Percentiles rank a stretch among this genome's conserved stretches.
phyloP scores from a whole-genome alignment of 1,140 invertebrate genomes.

The Penaeus chinensis region DNA sequence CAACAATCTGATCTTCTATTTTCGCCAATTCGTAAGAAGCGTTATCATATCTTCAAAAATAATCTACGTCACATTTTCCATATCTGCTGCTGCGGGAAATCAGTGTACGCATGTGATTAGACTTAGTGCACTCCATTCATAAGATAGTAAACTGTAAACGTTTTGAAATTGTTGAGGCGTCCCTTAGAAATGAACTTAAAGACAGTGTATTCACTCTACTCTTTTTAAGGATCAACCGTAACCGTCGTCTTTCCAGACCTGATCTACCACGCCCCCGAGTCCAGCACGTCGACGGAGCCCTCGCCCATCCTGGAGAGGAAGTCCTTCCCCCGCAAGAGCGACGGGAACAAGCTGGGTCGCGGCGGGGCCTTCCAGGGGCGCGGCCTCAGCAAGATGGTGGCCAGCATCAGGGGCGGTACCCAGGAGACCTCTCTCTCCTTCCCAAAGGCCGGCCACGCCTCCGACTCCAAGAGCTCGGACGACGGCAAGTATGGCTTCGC shows the following conservation, averaged over 20 bases:
- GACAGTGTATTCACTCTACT: neutral
- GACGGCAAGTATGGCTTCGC: slow-evolving; percentile 53
- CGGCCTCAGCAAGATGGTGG: slow-evolving; percentile 46
- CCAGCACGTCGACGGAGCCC: slow-evolving; percentile 72
- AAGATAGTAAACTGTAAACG: no score
- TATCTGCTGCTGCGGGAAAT: no score
- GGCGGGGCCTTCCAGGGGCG: slow-evolving; percentile 34
- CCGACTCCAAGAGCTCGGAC: slow-evolving; percentile 34
- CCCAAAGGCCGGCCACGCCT: slow-evolving; percentile 23
- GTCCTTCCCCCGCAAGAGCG: slow-evolving; percentile 66
- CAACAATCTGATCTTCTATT: no score
- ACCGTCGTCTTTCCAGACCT: slow-evolving; percentile 68
- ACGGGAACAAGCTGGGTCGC: slow-evolving; percentile 37
- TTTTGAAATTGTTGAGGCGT: no score
- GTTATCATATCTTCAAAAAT: no score
- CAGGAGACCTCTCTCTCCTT: slow-evolving; percentile 52
- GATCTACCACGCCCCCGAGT: slow-evolving; percentile 72
- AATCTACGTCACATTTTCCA: no score
- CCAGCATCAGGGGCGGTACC: slow-evolving; percentile 37
- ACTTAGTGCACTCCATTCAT: no score
- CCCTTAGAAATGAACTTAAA: neutral
- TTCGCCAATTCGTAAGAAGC: no score
- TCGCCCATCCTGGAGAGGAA: slow-evolving; percentile 73
- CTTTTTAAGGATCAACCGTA: no score
- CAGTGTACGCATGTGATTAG: no score